Base-by-base conservation (phyloP, 2,113 vertebrate species). In the Nibea coibor region DNA sequence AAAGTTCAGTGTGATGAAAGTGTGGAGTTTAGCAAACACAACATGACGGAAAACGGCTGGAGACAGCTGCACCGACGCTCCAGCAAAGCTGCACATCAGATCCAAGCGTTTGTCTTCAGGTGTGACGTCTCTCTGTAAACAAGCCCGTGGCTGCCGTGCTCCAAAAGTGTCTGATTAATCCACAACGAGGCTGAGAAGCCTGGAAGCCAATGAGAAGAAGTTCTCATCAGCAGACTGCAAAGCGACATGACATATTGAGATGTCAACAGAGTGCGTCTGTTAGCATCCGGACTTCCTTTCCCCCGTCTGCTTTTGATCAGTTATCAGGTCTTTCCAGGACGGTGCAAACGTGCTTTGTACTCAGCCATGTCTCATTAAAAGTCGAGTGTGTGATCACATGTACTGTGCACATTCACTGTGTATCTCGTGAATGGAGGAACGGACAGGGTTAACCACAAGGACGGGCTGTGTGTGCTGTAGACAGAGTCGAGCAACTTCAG, bases 91-190 rank as follows among this genome's bases (percentile, higher is more conserved):
- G 67, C 57, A 12, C 5, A 53, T 66, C 59, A 65, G 28, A 80
- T 15, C 58, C 22, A n/a, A 59, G 69, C 19, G 0, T 20, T 63
- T 77, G 48, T 22, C 42, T 84, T 74, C 63, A 62, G 69, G 61
- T 73, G 7, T 74, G 76, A 82, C 51, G 4, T 45, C 78, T 84
- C 54, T 54, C 54, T 54, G 83, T 85, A 84, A 84, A 92, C 84
- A 89, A 58, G 79, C 78, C 81, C 0, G 54, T 24, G 61, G 70
- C 68, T 71, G 24, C 45, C 7, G 2, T 28, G 82, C 67, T 81
- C 81, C 75, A 84, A 64, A 73, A 50, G 24, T 15, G 6, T 8
- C 58, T 72, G 59, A 91, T 87, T 80, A 80, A 88, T 84, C 82
- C 78, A 87, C 69, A 73, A 79, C 70, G 47, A 80, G 69, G 28